A percentile compares a stretch with the other conserved stretches of the same genome.
Conservation (phyloP, 2,888 invertebrate genomes). For the Epinotia demarniana region DNA sequence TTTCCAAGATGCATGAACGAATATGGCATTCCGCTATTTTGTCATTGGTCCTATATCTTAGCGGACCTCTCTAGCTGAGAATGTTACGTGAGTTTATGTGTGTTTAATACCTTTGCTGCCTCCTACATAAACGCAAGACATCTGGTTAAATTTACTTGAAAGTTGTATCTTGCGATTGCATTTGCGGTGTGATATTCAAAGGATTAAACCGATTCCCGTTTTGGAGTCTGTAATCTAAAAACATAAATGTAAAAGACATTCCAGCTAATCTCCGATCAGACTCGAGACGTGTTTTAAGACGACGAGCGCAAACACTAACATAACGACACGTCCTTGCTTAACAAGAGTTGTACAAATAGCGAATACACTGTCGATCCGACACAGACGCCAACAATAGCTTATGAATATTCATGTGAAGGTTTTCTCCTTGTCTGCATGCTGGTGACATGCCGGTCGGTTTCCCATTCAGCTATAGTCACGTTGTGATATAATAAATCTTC, state of each 20-base stretch:
- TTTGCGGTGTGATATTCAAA: not conserved
- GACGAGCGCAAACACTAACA: not conserved
- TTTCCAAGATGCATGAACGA: not conserved
- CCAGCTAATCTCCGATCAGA: not conserved
- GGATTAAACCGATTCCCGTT: not conserved
- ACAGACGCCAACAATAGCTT: slow-evolving; percentile 58
- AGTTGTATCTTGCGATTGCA: not conserved
- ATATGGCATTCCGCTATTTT: not conserved
- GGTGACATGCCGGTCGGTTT: slow-evolving; percentile 28
- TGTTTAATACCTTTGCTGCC: not conserved
- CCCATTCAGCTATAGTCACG: slow-evolving; percentile 4
- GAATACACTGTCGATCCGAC: slow-evolving; percentile 49
- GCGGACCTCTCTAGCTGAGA: too few relatives aligned
- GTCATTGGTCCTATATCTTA: not conserved
- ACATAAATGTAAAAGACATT: not conserved
- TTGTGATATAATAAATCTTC: slow-evolving; percentile 21
- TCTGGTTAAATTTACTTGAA: too few relatives aligned
- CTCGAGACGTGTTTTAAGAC: slow-evolving; percentile 14
- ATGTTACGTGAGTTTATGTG: not conserved
- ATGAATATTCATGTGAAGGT: slow-evolving; percentile 57
- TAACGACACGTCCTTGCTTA: slow-evolving; percentile 53
- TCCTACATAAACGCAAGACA: not conserved
- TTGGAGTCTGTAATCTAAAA: not conserved
- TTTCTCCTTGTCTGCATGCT: slow-evolving; percentile 53
- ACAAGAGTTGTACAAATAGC: slow-evolving; percentile 54